A percentile compares a stretch with the other conserved stretches of the same genome.
These are phyloP conservation scores for Polydrusus cervinus DNA, from an alignment of 2,888 invertebrate species.

Conservation along the genomic window DNA sequence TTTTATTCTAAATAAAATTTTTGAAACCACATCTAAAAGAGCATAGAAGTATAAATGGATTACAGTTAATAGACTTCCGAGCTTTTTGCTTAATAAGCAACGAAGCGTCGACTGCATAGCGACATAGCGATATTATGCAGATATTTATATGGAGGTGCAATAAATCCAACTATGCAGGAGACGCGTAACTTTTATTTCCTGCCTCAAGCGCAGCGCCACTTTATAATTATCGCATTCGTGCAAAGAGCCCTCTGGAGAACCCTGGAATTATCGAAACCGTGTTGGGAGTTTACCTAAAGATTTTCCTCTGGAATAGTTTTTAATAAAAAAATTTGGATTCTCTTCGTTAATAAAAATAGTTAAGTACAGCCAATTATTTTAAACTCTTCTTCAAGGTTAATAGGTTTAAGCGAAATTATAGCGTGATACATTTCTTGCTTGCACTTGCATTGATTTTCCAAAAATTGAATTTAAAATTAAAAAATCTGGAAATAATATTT, in stretches of 20 bases:
- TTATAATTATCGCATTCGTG: conserved; percentile 47
- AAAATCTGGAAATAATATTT: no score
- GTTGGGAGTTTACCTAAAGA: background rate
- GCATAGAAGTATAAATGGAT: background rate
- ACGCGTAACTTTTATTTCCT: conserved; percentile 39
- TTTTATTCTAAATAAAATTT: no score
- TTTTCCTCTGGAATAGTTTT: background rate
- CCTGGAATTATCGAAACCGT: conserved; percentile 31
- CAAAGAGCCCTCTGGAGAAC: conserved; percentile 35
- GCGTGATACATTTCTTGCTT: no score
- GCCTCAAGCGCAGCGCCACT: conserved; percentile 31
- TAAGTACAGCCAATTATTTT: no score
- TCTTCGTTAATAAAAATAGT: no score
- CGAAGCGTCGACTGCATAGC: conserved; percentile 29
- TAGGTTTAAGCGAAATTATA: no score
- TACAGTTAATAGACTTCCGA: background rate
- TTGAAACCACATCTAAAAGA: background rate
- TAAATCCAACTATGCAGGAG: conserved; percentile 39
- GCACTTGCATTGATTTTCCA: no score
- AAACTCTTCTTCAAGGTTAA: no score
- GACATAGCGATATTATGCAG: conserved; percentile 42
- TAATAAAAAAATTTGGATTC: background rate
- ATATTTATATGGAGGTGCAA: conserved; percentile 35
- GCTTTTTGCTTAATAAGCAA: conserved; percentile 24
- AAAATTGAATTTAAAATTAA: no score